Percentiles rank a stretch among this genome's conserved stretches.
Conservation (phyloP, 2,888 invertebrate genomes). For the Xestobium rufovillosum region DNA sequence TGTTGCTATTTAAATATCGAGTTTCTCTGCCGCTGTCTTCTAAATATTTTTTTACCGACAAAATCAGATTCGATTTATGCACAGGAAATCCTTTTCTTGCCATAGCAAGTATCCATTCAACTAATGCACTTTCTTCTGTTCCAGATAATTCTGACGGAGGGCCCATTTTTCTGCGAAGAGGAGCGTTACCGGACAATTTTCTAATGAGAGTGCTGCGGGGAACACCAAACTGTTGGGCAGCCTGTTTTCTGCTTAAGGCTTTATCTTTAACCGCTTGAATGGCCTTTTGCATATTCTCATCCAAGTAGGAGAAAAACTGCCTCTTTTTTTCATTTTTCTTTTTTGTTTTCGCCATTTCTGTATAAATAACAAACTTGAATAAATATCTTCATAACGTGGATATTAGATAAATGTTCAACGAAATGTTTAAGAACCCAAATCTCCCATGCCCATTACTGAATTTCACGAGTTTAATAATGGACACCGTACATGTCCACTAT, state of each 20-base stretch:
- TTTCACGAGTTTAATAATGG: too few relatives aligned
- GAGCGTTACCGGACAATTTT: constrained; percentile 9
- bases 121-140: constrained; percentile 4
- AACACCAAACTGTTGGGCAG: constrained; percentile 7
- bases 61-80: constrained; percentile 8
- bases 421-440: too few relatives aligned
- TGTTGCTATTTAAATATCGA: background rate
- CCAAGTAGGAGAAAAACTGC: constrained; percentile 6
- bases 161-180: constrained; percentile 9
- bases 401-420: too few relatives aligned
- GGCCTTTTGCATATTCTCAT: constrained; percentile 5
- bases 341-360: too few relatives aligned
- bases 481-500: too few relatives aligned
- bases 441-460: too few relatives aligned
- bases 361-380: too few relatives aligned
- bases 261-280: constrained; percentile 6
- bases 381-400: too few relatives aligned
- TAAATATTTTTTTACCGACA: constrained; percentile 3
- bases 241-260: constrained; percentile 7
- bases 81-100: constrained; percentile 7
- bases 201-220: constrained; percentile 4
- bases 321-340: too few relatives aligned
- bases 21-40: constrained; percentile 1
- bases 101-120: constrained; percentile 5
- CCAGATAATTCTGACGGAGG: constrained; percentile 2